Conservation (phyloP, 1,140 invertebrate species). For the Psilanteris sp. region DNA sequence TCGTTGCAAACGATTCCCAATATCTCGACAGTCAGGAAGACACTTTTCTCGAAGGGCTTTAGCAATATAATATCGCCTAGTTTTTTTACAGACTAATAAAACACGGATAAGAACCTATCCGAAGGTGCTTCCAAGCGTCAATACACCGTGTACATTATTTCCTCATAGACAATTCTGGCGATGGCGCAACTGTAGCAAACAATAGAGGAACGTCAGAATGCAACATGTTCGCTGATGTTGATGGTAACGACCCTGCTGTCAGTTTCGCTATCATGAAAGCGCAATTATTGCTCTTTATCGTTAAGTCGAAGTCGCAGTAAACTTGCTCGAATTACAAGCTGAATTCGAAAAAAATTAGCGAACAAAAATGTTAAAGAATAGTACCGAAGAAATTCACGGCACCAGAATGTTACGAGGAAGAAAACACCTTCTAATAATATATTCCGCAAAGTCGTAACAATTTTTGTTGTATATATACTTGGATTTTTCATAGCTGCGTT, state of each 20-base stretch:
- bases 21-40: conserved; percentile 34
- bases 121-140: conserved; percentile 37
- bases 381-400: neutral
- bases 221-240: conserved; percentile 63
- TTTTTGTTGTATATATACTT: conserved; percentile 10
- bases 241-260: conserved; percentile 69
- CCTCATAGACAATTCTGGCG: conserved; percentile 63
- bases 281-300: conserved; percentile 76
- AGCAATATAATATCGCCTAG: conserved; percentile 53
- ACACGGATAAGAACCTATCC: conserved; percentile 62
- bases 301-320: conserved; percentile 48
- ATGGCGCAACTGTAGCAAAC: conserved; percentile 58
- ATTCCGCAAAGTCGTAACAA: conserved; percentile 10
- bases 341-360: conserved; percentile 35
- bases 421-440: conserved; percentile 36
- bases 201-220: conserved; percentile 38
- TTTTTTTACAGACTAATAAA: conserved; percentile 76
- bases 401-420: conserved; percentile 24
- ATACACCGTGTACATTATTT: conserved; percentile 66
- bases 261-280: conserved; percentile 61
- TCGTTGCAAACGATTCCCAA: conserved; percentile 43
- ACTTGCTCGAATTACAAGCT: conserved; percentile 52
- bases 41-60: conserved; percentile 40
- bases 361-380: conserved; percentile 25
- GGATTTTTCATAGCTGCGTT: too few species aligned